phyloP scores from a whole-genome alignment of 2,797 vertebrate genomes.

The Hypotaenidia philippensis region DNA sequence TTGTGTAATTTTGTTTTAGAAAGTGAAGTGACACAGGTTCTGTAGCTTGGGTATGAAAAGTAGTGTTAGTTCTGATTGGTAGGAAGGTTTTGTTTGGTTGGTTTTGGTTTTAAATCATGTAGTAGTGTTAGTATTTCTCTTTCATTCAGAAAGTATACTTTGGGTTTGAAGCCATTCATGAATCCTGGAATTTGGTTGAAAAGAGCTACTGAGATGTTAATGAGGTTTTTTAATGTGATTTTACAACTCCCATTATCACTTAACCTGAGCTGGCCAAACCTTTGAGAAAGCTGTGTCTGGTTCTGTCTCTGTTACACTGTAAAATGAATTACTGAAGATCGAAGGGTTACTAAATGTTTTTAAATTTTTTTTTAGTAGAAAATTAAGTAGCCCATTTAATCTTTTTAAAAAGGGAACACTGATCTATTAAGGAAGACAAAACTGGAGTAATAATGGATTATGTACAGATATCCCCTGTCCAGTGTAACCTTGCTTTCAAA shows the following conservation, averaged over 20 bases:
- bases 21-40: slow-evolving; percentile 46
- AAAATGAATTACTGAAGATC: neutral
- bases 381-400: neutral
- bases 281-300: neutral
- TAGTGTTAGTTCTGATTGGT: neutral
- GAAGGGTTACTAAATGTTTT: neutral
- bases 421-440: neutral
- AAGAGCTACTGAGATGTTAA: neutral
- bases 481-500: neutral
- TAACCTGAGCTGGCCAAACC: neutral
- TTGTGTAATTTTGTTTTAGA: slow-evolving; percentile 54
- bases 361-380: neutral
- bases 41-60: neutral
- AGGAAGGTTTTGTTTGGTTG: neutral
- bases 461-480: neutral
- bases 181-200: neutral
- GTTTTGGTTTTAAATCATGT: neutral
- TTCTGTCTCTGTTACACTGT: neutral
- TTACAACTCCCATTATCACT: neutral
- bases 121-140: neutral
- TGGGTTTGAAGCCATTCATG: neutral
- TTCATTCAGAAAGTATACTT: neutral
- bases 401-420: neutral
- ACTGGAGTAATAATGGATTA: neutral
- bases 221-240: neutral